Evolutionary conservation across 2,888 invertebrate species (phyloP).

Genomic region (Agonopterix alstromeriana): DNA sequence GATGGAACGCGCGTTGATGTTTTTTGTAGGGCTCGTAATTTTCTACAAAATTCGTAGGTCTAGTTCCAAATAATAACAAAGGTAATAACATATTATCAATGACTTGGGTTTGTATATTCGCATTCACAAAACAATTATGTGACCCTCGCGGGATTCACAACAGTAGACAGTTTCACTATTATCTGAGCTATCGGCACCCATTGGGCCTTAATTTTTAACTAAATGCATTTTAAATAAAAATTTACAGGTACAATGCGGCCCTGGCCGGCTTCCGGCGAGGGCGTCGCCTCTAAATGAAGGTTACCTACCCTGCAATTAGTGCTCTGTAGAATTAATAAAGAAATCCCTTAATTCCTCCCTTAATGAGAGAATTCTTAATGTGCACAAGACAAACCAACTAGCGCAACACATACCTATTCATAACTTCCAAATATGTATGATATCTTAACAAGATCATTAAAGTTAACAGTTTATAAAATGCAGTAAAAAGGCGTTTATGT

Average conservation of each 20-base stretch:
- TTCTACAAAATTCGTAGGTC: too few species aligned
- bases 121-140: too few species aligned
- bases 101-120: too few species aligned
- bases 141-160: too few species aligned
- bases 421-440: constrained; percentile 13
- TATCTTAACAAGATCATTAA: constrained; percentile 8
- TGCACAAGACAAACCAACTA: constrained; percentile 19
- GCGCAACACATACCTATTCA: constrained; percentile 9
- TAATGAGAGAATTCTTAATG: constrained; percentile 43
- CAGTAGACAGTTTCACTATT: too few species aligned
- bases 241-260: constrained; percentile 9
- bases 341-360: constrained; percentile 49
- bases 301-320: constrained; percentile 50
- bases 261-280: constrained; percentile 30
- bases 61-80: too few species aligned
- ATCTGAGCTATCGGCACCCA: too few species aligned
- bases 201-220: too few species aligned
- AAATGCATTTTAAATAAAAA: too few species aligned
- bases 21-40: too few species aligned
- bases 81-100: too few species aligned
- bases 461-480: constrained; percentile 11
- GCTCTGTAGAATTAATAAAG: constrained; percentile 52
- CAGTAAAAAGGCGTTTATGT: constrained; percentile 2
- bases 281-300: constrained; percentile 42
- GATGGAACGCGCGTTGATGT: too few species aligned